Conservation (phyloP, 2,797 vertebrate genomes). For the Dendrocincla fuliginosa region DNA sequence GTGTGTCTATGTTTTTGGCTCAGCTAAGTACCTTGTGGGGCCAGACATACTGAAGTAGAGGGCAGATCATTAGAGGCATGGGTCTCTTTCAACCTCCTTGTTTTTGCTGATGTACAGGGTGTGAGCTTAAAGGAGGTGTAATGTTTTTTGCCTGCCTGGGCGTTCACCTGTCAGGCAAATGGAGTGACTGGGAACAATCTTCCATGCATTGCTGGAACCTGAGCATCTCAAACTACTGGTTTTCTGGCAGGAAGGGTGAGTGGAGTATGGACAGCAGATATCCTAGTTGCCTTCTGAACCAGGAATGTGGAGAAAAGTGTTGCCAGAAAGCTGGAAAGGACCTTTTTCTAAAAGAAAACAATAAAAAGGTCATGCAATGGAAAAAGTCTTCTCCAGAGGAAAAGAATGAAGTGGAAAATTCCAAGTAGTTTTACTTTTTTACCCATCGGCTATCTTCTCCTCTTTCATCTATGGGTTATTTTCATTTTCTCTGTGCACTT, state of each 20-base stretch:
- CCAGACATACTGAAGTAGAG: background rate
- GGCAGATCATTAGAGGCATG: background rate
- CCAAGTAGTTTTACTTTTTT: background rate
- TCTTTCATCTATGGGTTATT: conserved; percentile 7
- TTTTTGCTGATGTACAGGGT: background rate
- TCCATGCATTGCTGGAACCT: background rate
- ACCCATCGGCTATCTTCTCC: background rate
- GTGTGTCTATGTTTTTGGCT: background rate
- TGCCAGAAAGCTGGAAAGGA: background rate
- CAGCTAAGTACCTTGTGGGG: background rate
- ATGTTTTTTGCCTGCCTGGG: background rate
- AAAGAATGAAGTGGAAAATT: conserved; percentile 4
- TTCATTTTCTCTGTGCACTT: background rate
- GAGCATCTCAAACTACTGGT: background rate
- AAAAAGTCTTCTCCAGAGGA: background rate
- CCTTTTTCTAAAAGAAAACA: background rate
- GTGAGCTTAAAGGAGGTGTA: background rate
- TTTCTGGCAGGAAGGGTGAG: background rate
- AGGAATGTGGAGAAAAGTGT: background rate
- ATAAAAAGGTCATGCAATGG: background rate
- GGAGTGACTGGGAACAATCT: background rate
- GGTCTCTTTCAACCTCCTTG: background rate
- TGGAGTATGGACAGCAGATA: background rate
- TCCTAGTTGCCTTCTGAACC: background rate
- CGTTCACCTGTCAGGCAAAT: background rate